A percentile compares a stretch with the other conserved stretches of the same genome.
Conservation (phyloP, 2,113 vertebrate genomes). For the Oreochromis tanganicae region DNA sequence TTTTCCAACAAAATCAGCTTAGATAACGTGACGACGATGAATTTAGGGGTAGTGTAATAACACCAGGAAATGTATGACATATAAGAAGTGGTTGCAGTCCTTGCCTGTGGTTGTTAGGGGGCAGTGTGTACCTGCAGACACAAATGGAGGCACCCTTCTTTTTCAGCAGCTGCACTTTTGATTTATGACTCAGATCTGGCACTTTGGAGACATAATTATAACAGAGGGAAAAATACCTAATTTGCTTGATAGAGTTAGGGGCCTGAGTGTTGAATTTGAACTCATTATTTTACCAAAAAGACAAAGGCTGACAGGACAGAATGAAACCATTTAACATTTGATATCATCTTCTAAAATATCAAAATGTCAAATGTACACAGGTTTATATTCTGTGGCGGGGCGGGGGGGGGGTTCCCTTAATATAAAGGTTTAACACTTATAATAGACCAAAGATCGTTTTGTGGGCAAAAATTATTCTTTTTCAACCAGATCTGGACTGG, state of each 20-base stretch:
- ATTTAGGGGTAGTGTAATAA: neutral
- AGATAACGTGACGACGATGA: neutral
- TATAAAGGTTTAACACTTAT: neutral
- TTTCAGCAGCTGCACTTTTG: neutral
- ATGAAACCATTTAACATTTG: neutral
- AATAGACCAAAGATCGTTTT: neutral
- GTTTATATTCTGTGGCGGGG: neutral
- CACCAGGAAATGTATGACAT: neutral
- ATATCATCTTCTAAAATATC: neutral
- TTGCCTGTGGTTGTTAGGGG: neutral
- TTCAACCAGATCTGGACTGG: neutral
- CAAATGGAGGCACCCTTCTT: neutral
- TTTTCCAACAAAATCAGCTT: neutral
- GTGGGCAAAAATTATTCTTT: neutral
- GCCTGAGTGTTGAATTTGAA: neutral
- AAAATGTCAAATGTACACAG: neutral
- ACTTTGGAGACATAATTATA: neutral
- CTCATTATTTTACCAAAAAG: neutral
- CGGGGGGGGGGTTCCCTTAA: neutral
- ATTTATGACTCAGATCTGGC: neutral
- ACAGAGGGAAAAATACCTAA: neutral
- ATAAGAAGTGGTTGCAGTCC: neutral
- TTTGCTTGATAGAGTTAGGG: neutral
- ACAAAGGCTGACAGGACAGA: neutral
- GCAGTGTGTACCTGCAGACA: conserved; percentile 16